Evolutionary conservation across 1,140 invertebrate genomes (phyloP).

Genomic region (Diabrotica virgifera): DNA sequence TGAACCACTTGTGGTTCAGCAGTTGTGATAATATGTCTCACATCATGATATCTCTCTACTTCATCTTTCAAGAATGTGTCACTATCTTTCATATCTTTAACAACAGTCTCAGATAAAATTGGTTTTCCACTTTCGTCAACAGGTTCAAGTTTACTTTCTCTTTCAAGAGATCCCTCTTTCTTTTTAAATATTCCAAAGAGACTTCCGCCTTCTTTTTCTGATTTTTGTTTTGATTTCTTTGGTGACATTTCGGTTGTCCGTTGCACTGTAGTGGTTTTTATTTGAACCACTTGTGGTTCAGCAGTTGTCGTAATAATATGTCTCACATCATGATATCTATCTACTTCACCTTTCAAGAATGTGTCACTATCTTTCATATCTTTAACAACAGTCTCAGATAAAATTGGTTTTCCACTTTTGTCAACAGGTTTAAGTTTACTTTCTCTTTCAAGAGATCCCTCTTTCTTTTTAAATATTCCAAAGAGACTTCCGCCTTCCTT

Average conservation of each 20-base stretch:
- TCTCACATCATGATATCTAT: conserved; percentile 20
- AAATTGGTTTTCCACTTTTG: background rate
- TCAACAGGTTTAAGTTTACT: background rate
- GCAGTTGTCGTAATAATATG: background rate
- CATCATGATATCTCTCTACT: conserved; percentile 28
- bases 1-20: background rate
- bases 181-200: conserved; percentile 25
- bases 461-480: conserved; percentile 25
- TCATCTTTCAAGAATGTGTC: conserved; percentile 23
- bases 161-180: conserved; percentile 15
- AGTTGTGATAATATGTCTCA: conserved; percentile 3
- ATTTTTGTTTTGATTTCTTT: conserved; percentile 13
- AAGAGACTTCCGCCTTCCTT: conserved; percentile 17
- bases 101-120: conserved; percentile 14
- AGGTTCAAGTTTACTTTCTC: background rate
- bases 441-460: conserved; percentile 9
- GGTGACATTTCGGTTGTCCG: background rate
- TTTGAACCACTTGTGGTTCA: background rate
- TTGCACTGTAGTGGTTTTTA: background rate
- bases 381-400: background rate
- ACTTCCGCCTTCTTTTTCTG: conserved; percentile 25
- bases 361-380: conserved; percentile 18
- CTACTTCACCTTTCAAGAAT: conserved; percentile 19
- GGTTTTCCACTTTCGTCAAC: background rate
- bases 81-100: conserved; percentile 19